A percentile compares a stretch with the other conserved stretches of the same genome.
Conservation (phyloP, 2,113 vertebrate genomes). For the Bettongia penicillata region DNA sequence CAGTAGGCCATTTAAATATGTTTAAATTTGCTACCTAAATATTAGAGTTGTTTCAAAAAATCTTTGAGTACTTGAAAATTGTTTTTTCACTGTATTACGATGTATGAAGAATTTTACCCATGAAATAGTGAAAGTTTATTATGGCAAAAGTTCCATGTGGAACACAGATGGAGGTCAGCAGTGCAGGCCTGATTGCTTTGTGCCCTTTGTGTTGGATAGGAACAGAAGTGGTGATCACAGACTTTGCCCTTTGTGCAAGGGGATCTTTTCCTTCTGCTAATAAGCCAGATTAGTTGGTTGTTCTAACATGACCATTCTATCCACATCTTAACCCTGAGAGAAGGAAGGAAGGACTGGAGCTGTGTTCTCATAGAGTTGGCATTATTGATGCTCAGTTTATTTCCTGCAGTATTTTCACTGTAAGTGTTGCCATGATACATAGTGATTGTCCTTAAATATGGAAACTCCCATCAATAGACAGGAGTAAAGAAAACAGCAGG, state of each 20-base stretch:
- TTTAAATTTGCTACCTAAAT: slow-evolving; percentile 44
- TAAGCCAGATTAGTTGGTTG: background rate
- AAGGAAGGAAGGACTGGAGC: background rate
- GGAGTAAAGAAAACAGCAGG: slow-evolving; percentile 22
- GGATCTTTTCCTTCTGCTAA: slow-evolving; percentile 22
- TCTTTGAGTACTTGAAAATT: background rate
- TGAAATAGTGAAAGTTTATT: background rate
- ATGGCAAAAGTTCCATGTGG: background rate
- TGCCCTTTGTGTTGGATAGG: slow-evolving; percentile 22
- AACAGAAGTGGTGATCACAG: slow-evolving; percentile 23
- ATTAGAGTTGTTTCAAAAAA: background rate
- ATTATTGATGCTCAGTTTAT: slow-evolving; percentile 13
- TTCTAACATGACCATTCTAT: slow-evolving; percentile 23
- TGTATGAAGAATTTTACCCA: background rate
- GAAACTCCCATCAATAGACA: background rate
- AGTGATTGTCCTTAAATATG: background rate
- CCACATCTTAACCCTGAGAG: background rate
- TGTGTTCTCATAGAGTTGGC: slow-evolving; percentile 7
- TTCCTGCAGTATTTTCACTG: slow-evolving; percentile 6
- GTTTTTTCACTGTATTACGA: background rate
- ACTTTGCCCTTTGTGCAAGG: background rate
- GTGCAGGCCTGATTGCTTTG: slow-evolving; percentile 21
- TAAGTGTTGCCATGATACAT: background rate
- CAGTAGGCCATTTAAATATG: slow-evolving; percentile 15
- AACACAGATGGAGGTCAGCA: background rate